These are phyloP conservation scores for Hystrix cristata DNA, from an alignment of 2,113 vertebrate genomes.

Conservation along the genomic window DNA sequence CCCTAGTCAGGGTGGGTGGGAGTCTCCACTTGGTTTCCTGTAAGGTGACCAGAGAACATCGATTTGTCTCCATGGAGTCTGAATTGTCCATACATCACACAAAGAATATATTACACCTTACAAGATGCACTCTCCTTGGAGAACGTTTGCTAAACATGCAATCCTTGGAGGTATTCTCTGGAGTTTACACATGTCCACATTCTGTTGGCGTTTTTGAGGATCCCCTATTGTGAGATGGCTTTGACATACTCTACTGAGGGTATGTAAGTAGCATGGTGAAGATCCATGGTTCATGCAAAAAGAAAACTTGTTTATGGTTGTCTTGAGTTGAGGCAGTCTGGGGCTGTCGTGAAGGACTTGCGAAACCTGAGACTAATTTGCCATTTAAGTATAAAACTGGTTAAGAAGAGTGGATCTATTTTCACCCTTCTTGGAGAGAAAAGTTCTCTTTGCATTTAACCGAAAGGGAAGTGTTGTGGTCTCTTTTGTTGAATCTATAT, in stretches of 20 bases:
- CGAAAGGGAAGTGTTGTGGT: not conserved
- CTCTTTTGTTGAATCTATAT: constrained; percentile 16
- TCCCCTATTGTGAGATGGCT: not conserved
- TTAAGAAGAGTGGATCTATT: not conserved
- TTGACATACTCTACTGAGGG: not conserved
- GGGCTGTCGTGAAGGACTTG: constrained; percentile 44
- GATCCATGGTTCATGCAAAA: not conserved
- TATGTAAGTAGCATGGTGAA: not conserved
- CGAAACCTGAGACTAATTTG: constrained; percentile 53
- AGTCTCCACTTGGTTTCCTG: not conserved
- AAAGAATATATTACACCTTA: not conserved
- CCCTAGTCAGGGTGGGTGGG: not conserved
- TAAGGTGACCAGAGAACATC: not conserved
- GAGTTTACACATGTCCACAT: not conserved
- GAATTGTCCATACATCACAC: not conserved
- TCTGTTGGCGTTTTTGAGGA: not conserved
- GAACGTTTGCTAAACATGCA: not conserved
- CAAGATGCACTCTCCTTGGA: constrained; percentile 47
- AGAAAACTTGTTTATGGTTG: not conserved
- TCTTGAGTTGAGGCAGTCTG: constrained; percentile 30
- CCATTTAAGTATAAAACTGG: not conserved
- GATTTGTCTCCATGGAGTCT: not conserved
- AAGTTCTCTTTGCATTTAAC: constrained; percentile 52
- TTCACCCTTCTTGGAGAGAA: constrained; percentile 54
- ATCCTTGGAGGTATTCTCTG: not conserved